Base-by-base conservation (phyloP, 2,888 invertebrate species). In the Strigamia crassipes region DNA sequence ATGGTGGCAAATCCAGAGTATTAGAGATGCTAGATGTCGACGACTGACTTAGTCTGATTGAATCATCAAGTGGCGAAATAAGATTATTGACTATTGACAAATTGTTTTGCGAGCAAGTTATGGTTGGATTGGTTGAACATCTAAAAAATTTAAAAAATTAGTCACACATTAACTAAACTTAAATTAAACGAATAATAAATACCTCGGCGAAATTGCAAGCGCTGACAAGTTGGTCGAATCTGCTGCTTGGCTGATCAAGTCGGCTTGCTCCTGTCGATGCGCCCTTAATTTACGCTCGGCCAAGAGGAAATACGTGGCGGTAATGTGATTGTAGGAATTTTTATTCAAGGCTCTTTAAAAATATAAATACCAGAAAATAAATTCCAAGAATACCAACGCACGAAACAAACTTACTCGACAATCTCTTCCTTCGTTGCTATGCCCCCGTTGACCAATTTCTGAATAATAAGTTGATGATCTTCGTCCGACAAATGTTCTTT, bases 281-380 rank as follows among this genome's bases (percentile, higher is more conserved):
- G 93, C 92, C 84, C 94, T 91, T 73, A 99, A 90, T 87, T 96
- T 94, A 84, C 96, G 91, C 89, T 99, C 99, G 15, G 97, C 98
- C 85, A 99, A 90, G 85, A 99, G 90, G 89, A 95, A 99, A 89
- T 98, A 99, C 23, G 99, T 99, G 78, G 99, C 99, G 41, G 99
- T 98, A 86, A 99, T 94, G 89, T 99, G 97, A 90, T 97, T 97
- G 89, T 99, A 99, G 87, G 96, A 96, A 89, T 98, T 96, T 87
- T 94, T 94, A 87, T 97, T 96, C 86, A 99, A 90, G 82, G 96
- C 94, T 84, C 95, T 95, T 87, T 38, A 88, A 82, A 77, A 27
- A 73, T 78, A 61, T 34, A 88, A 85, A 23, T 27, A 27, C 27
- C 27, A 27, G 3, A 6, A 6, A 23, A 27, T 78, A 18, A 78